These are phyloP conservation scores for Dascillus cervinus DNA, from an alignment of 2,888 invertebrate genomes.

Conservation along the genomic window DNA sequence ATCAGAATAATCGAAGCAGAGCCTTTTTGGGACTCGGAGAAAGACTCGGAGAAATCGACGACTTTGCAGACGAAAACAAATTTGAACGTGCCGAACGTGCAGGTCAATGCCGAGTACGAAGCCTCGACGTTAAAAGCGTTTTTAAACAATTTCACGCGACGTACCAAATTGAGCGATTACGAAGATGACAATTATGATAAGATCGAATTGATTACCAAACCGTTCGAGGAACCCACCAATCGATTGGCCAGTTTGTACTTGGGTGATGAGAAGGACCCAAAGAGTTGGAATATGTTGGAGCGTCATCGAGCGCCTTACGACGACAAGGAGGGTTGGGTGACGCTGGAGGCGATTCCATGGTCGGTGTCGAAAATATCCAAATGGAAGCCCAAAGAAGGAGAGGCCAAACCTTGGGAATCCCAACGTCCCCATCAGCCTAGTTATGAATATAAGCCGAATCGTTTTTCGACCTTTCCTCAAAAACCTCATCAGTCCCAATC, in stretches of 20 bases:
- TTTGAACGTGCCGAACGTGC: constrained; percentile 12
- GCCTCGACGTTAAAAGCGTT: constrained; percentile 53
- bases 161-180: not conserved
- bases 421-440: not conserved
- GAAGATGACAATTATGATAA: constrained; percentile 12
- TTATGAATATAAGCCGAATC: constrained; percentile 2
- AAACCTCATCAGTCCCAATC: constrained; percentile 20
- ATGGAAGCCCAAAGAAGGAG: constrained; percentile 54
- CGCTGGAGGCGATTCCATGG: constrained; percentile 71
- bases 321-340: constrained; percentile 70
- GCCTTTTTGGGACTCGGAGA: constrained; percentile 20
- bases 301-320: constrained; percentile 55
- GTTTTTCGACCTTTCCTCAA: constrained; percentile 8
- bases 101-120: constrained; percentile 34
- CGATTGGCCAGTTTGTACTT: constrained; percentile 8
- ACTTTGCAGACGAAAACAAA: constrained; percentile 12
- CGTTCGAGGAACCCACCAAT: constrained; percentile 7
- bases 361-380: constrained; percentile 72
- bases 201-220: constrained; percentile 16
- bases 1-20: constrained; percentile 52
- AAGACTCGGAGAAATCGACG: not conserved
- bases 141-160: constrained; percentile 46
- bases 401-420: constrained; percentile 35
- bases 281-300: constrained; percentile 48
- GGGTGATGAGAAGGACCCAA: constrained; percentile 37